Conservation (phyloP, 2,888 invertebrate species). For the Pemphredon lugubris region DNA sequence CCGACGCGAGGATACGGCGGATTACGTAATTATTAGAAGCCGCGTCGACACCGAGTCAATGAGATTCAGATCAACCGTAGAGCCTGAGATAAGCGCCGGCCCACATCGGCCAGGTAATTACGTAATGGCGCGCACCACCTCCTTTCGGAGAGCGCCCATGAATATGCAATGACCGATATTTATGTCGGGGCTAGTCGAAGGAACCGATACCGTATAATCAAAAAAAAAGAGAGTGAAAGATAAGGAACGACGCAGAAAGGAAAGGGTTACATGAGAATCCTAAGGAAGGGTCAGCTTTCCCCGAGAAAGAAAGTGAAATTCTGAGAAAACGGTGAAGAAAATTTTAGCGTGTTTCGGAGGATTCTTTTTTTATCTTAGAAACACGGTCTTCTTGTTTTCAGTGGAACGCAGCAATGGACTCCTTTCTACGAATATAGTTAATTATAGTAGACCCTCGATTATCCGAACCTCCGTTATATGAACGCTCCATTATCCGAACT, state of each 20-base stretch:
- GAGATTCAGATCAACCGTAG: slow-evolving; percentile 31
- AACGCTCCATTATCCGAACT: too few species aligned
- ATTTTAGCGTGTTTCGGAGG: too few species aligned
- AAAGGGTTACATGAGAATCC: too few species aligned
- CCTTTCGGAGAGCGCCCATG: slow-evolving; percentile 2
- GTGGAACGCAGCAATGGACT: too few species aligned
- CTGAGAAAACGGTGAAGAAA: too few species aligned
- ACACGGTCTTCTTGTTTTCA: too few species aligned
- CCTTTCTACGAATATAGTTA: too few species aligned
- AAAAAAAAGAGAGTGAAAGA: not conserved
- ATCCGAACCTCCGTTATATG: too few species aligned
- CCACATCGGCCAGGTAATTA: slow-evolving; percentile 26
- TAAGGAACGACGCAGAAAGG: not conserved
- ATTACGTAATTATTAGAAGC: slow-evolving; percentile 39
- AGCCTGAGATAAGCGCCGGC: slow-evolving; percentile 18
- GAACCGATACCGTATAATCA: not conserved
- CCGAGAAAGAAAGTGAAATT: too few species aligned
- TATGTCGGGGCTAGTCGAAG: slow-evolving; percentile 3
- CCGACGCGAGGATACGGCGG: slow-evolving; percentile 6
- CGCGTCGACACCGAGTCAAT: slow-evolving; percentile 20
- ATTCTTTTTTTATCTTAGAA: too few species aligned
- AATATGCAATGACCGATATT: slow-evolving; percentile 27
- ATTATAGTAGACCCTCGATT: too few species aligned
- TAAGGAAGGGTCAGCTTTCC: too few species aligned
- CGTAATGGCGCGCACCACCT: slow-evolving; percentile 22